Conservation (phyloP, 1,140 invertebrate genomes). For the Trichogramma pretiosum region DNA sequence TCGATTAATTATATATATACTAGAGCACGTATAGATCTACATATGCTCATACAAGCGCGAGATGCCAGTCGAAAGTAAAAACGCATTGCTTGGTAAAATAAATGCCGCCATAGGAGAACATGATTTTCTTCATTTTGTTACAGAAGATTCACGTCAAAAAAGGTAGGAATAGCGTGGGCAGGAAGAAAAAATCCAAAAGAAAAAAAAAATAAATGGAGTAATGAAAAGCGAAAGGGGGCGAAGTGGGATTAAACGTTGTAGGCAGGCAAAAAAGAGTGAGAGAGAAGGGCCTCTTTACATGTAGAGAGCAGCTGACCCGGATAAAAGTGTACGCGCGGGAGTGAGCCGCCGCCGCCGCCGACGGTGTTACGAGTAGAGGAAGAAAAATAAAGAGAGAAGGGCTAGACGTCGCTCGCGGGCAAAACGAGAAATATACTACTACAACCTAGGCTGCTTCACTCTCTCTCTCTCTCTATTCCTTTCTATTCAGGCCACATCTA, state of each 20-base stretch:
- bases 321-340: conserved; percentile 1
- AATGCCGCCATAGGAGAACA: too few relatives aligned
- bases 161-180: not conserved
- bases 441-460: too few relatives aligned
- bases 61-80: too few relatives aligned
- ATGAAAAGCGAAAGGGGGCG: conserved; percentile 3
- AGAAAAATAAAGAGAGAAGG: not conserved
- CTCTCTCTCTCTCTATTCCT: not conserved
- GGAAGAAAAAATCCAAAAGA: not conserved
- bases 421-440: conserved; percentile 14
- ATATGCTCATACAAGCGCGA: too few relatives aligned
- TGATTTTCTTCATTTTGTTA: too few relatives aligned
- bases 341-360: too few relatives aligned
- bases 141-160: not conserved
- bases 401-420: conserved; percentile 6
- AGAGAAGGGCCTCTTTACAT: conserved; percentile 7
- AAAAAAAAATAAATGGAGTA: conserved; percentile 13
- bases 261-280: conserved; percentile 5
- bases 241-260: not conserved
- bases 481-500: conserved; percentile 1
- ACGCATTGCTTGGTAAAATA: too few relatives aligned
- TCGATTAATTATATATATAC: too few relatives aligned
- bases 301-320: conserved; percentile 10
- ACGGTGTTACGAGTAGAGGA: too few relatives aligned
- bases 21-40: too few relatives aligned